Evolutionary conservation across 1,140 invertebrate species (phyloP), one percentile per base, ranked within the genome.

Genomic region (Drosophila elegans): DNA sequence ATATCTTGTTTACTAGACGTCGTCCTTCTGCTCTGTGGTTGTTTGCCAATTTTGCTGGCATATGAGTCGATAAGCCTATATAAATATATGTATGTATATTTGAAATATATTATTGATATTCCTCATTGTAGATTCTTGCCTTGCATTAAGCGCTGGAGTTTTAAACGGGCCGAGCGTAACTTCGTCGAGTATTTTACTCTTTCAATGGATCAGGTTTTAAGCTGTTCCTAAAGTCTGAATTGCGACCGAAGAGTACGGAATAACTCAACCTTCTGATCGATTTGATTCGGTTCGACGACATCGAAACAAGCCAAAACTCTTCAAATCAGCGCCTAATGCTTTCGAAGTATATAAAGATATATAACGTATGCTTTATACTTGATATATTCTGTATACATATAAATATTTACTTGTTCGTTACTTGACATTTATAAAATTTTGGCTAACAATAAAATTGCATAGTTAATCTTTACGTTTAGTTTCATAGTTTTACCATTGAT

Each of bases 351-450:
- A 76, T 78, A 67, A 54, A 54, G 64, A 67, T 46, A 64, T 71
- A 63, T 53, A 69, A 64, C 60, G 46, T 81, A 73, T 53, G 56
- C 46, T 59, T 42, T 69, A 61, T 61, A 54, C 53, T 79, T 67
- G 67, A 75, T 75, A 76, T 71, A 62, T 80, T 75, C 49, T 78
- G 82, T 85, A 85, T 82, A 88, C 64, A 79, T 72, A 88, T 88
- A 82, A 88, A 86, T 88, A 61, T 74, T 86, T 88, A 82, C 74
- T 77, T 75, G 85, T 69, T 85, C 80, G 80, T 82, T 86, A 86
- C 82, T 86, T 86, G 82, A 88, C 83, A 88, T 83, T 88, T 88
- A 88, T 89, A 88, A 89, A 88, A 88, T 83, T 89, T 88, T 89
- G 84, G 84, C 84, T 88, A 88, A 89, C 84, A 88, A 89, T 88